Conservation (phyloP, 2,888 invertebrate species). For the Mesoligia furuncula region DNA sequence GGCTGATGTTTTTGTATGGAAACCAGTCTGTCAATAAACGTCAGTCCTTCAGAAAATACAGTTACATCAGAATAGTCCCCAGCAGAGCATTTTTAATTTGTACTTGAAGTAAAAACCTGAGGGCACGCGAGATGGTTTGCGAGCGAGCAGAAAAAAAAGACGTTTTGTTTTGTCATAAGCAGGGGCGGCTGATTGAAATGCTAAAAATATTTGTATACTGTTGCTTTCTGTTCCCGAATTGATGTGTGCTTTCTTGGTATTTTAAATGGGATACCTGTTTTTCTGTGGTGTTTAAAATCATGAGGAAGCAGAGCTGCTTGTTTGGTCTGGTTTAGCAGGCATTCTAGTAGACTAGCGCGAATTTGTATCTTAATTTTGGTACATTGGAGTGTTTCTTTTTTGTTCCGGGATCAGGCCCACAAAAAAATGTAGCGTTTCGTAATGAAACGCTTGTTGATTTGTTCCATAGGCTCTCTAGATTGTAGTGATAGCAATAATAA, state of each 20-base stretch:
- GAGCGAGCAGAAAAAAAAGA: constrained; percentile 76
- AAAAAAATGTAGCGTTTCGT: not conserved
- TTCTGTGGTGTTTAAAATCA: not conserved
- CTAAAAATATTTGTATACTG: constrained; percentile 69
- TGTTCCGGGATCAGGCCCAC: no score
- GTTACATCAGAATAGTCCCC: constrained; percentile 70
- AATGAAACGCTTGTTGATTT: not conserved
- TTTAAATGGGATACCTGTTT: constrained; percentile 21
- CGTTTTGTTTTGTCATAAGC: constrained; percentile 84
- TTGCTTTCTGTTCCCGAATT: constrained; percentile 38
- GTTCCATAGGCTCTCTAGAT: not conserved
- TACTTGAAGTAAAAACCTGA: constrained; percentile 87
- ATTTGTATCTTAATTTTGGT: not conserved
- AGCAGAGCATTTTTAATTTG: constrained; percentile 85
- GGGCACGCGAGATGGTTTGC: constrained; percentile 77
- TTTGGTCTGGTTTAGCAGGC: not conserved
- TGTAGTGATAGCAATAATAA: not conserved
- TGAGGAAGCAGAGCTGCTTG: not conserved
- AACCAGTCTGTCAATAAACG: not conserved
- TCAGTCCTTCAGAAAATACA: not conserved
- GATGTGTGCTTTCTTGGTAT: constrained; percentile 50
- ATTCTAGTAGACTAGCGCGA: not conserved
- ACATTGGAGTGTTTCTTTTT: not conserved
- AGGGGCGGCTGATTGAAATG: constrained; percentile 76
- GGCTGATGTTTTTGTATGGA: no score